A percentile compares a stretch with the other conserved stretches of the same genome.
Conservation (phyloP, 2,113 vertebrate species). For the Lampris megalopsis region DNA sequence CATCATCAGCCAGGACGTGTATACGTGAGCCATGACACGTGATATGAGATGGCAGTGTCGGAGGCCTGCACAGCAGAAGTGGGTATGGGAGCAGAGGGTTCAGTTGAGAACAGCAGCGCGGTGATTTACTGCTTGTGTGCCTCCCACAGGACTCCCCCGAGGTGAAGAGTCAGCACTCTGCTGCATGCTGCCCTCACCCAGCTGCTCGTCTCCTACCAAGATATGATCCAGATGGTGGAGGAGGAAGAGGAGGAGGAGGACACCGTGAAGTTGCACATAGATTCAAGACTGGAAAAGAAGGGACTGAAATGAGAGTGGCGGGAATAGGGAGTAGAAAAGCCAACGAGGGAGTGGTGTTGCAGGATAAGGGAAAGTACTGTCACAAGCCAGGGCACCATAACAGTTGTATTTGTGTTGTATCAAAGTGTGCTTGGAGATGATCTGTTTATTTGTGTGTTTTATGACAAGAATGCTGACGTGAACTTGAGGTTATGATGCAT, state of each 20-base stretch:
- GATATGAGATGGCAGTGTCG: too few species aligned
- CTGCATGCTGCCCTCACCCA: neutral
- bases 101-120: neutral
- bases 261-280: slow-evolving; percentile 37
- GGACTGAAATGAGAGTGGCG: slow-evolving; percentile 11
- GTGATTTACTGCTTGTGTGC: neutral
- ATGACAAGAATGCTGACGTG: neutral
- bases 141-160: neutral
- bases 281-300: slow-evolving; percentile 19
- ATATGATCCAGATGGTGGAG: slow-evolving; percentile 49
- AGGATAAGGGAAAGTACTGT: neutral
- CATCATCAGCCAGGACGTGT: too few species aligned
- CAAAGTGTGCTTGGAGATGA: slow-evolving; percentile 6
- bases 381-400: neutral
- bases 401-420: slow-evolving; percentile 1
- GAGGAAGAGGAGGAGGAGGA: slow-evolving; percentile 32
- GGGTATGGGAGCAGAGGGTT: too few species aligned
- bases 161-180: slow-evolving; percentile 17
- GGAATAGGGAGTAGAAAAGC: neutral
- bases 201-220: slow-evolving; percentile 46
- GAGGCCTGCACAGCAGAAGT: too few species aligned
- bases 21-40: too few species aligned
- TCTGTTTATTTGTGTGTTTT: neutral
- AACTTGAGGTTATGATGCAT: neutral
- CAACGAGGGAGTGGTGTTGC: neutral